A percentile compares a stretch with the other conserved stretches of the same genome.
These are phyloP conservation scores for Phalanger gymnotis DNA, from an alignment of 2,797 vertebrate species.

Conservation along the genomic window DNA sequence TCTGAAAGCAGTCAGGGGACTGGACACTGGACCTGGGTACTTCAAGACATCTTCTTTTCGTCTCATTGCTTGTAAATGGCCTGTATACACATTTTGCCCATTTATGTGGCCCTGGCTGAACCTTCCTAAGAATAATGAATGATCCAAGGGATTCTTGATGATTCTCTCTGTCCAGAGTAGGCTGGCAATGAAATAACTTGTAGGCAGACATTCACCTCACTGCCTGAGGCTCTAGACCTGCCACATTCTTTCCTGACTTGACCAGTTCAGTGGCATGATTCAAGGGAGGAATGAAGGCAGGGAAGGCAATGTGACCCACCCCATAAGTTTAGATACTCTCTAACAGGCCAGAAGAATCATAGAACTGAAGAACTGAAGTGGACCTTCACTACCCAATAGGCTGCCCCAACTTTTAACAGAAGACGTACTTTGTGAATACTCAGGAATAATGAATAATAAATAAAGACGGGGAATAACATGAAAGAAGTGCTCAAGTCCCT, in stretches of 20 bases:
- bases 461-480: too few relatives aligned
- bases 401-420: not conserved
- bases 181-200: not conserved
- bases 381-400: not conserved
- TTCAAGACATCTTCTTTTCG: not conserved
- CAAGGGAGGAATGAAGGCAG: not conserved
- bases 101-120: not conserved
- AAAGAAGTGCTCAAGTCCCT: not conserved
- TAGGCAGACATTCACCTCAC: rapidly evolving
- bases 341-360: not conserved
- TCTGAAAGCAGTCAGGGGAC: not conserved
- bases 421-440: not conserved
- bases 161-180: not conserved
- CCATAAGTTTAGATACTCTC: not conserved
- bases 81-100: not conserved
- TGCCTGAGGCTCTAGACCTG: too few relatives aligned
- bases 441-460: too few relatives aligned
- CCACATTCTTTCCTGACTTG: not conserved
- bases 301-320: not conserved
- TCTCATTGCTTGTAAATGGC: not conserved
- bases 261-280: not conserved
- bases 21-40: not conserved
- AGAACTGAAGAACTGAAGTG: not conserved
- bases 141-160: not conserved
- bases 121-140: not conserved